Evolutionary conservation across 37 sponge, comb jelly and placozoan species (phyloP).

Genomic region (Halichondria panicea): DNA sequence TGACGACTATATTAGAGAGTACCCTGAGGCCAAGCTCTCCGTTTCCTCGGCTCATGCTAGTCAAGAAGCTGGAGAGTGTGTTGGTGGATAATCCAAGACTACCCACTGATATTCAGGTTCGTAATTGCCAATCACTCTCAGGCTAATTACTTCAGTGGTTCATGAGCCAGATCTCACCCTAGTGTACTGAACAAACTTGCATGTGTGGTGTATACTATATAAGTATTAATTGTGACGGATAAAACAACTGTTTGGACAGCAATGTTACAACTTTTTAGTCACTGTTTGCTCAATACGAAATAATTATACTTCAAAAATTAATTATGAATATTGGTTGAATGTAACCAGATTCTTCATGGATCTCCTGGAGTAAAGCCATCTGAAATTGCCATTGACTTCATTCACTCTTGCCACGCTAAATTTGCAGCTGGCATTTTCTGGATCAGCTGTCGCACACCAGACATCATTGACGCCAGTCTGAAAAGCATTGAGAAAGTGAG

Average conservation of each 20-base stretch:
- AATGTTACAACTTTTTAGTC: not conserved
- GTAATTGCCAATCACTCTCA: not conserved
- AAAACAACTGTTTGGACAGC: not conserved
- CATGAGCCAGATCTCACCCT: not conserved
- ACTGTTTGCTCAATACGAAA: not conserved
- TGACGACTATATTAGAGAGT: not conserved
- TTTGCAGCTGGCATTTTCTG: constrained; percentile 61
- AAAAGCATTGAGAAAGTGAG: constrained; percentile 19
- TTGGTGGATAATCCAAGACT: constrained; percentile 12
- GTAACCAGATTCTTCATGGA: constrained; percentile 43
- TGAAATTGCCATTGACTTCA: constrained; percentile 38
- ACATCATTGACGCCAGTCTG: constrained; percentile 33
- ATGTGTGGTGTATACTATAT: not conserved
- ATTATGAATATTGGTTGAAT: constrained; percentile 2
- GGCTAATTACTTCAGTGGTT: not conserved
- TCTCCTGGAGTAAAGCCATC: constrained; percentile 16
- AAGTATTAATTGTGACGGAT: constrained; percentile 12
- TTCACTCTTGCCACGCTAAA: constrained; percentile 13
- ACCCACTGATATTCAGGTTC: constrained; percentile 55
- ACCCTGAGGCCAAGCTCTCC: constrained; percentile 11
- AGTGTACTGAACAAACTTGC: not conserved
- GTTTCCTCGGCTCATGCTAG: constrained; percentile 39
- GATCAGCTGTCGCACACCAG: constrained; percentile 25
- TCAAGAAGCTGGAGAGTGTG: constrained; percentile 10
- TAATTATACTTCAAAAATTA: not conserved